phyloP scores from a whole-genome alignment of 2,113 vertebrate genomes.

The Hassar affinis region DNA sequence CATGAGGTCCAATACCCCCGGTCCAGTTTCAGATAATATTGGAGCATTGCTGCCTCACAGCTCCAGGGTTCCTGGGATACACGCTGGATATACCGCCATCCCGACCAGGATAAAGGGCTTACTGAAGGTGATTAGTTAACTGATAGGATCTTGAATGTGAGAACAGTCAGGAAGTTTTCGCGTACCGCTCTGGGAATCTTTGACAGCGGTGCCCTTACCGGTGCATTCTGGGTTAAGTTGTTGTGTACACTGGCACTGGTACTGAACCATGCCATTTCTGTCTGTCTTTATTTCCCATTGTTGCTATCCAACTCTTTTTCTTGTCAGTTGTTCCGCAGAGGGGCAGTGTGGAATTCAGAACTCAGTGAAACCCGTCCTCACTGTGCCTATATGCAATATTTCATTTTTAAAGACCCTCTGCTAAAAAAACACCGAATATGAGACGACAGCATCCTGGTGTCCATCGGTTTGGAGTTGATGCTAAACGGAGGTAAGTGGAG shows the following conservation, averaged over 20 bases:
- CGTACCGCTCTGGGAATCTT: background rate
- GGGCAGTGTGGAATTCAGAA: background rate
- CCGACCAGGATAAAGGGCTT: background rate
- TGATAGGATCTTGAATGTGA: background rate
- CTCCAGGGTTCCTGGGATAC: background rate
- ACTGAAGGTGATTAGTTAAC: background rate
- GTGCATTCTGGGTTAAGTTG: background rate
- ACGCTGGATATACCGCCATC: background rate
- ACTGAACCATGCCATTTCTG: background rate
- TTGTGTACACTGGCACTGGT: background rate
- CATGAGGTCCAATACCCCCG: no score
- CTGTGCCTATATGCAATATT: background rate
- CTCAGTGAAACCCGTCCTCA: background rate
- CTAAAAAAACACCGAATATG: background rate
- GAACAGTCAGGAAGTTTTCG: background rate
- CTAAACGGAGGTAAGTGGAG: constrained; percentile 20
- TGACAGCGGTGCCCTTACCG: background rate
- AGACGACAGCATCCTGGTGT: background rate
- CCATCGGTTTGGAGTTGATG: constrained; percentile 20
- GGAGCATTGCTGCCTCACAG: background rate
- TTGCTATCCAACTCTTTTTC: background rate
- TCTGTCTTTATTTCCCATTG: background rate
- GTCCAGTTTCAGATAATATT: no score
- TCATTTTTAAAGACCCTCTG: background rate
- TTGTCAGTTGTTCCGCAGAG: background rate